A percentile compares a stretch with the other conserved stretches of the same genome.
These are phyloP conservation scores for Lipophrys pholis DNA, from an alignment of 2,113 vertebrate genomes.

Conservation along the genomic window DNA sequence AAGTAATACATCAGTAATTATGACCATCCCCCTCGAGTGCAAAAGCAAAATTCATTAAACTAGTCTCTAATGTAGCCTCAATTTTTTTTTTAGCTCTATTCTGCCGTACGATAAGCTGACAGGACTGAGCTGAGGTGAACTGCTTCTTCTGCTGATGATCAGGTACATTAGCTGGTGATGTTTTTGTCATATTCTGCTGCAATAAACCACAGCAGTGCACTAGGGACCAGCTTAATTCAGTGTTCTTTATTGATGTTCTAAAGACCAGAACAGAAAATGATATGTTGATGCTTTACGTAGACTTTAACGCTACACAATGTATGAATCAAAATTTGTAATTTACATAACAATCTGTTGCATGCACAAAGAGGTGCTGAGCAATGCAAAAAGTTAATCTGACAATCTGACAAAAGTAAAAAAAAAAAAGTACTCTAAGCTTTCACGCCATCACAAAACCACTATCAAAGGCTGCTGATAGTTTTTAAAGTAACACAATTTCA, in stretches of 20 bases:
- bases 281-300: background rate
- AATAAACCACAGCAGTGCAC: background rate
- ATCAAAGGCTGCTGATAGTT: background rate
- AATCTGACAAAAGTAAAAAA: too few relatives aligned
- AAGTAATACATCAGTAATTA: slow-evolving; percentile 42
- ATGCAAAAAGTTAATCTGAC: too few relatives aligned
- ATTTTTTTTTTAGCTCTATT: background rate
- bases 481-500: background rate
- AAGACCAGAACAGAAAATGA: background rate
- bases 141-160: background rate
- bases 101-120: slow-evolving; percentile 4
- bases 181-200: background rate
- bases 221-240: background rate
- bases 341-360: too few relatives aligned
- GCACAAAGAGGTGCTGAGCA: too few relatives aligned
- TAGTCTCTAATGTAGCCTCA: slow-evolving; percentile 1
- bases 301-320: too few relatives aligned
- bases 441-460: too few relatives aligned
- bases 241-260: background rate
- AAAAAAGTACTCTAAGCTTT: too few relatives aligned
- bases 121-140: background rate
- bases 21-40: slow-evolving; percentile 1
- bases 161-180: background rate
- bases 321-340: too few relatives aligned
- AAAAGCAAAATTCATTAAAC: slow-evolving; percentile 36